Evolutionary conservation across 2,888 invertebrate species (phyloP).

Genomic region (Crossocerus cetratus): DNA sequence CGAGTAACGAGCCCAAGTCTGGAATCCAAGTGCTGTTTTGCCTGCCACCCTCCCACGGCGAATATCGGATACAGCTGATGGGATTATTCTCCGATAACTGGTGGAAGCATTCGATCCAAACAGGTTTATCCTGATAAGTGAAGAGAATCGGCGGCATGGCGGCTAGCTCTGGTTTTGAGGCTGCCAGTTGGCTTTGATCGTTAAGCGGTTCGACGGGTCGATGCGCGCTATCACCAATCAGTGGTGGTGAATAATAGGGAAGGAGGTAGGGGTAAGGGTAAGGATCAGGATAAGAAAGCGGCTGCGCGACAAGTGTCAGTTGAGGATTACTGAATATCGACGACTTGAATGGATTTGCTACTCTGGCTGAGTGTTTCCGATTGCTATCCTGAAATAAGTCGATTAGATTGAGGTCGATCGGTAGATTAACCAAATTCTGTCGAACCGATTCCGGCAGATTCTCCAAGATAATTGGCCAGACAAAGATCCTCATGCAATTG

Average conservation of each 20-base stretch:
- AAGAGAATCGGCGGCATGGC: no score
- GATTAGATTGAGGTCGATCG: conserved; percentile 67
- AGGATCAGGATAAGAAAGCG: no score
- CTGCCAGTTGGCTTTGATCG: no score
- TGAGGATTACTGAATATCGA: conserved; percentile 61
- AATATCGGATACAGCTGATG: conserved; percentile 69
- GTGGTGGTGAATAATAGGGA: no score
- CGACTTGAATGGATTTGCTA: not conserved
- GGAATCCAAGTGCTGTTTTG: conserved; percentile 54
- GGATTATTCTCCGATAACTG: conserved; percentile 65
- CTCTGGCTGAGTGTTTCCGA: conserved; percentile 53
- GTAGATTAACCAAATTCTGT: conserved; percentile 51
- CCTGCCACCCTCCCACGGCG: conserved; percentile 69
- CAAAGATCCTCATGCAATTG: conserved; percentile 71
- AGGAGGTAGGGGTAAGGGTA: conserved; percentile 40
- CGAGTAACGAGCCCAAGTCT: conserved; percentile 62
- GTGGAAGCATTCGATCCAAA: conserved; percentile 65
- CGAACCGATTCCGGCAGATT: conserved; percentile 63
- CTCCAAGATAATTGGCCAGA: conserved; percentile 68
- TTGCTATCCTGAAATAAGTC: conserved; percentile 63
- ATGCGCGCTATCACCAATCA: no score
- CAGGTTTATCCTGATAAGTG: conserved; percentile 59
- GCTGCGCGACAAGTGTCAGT: conserved; percentile 55
- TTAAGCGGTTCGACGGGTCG: no score
- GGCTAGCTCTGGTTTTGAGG: no score